Conservation (phyloP, 2,113 vertebrate genomes). For the Trachemys scripta region DNA sequence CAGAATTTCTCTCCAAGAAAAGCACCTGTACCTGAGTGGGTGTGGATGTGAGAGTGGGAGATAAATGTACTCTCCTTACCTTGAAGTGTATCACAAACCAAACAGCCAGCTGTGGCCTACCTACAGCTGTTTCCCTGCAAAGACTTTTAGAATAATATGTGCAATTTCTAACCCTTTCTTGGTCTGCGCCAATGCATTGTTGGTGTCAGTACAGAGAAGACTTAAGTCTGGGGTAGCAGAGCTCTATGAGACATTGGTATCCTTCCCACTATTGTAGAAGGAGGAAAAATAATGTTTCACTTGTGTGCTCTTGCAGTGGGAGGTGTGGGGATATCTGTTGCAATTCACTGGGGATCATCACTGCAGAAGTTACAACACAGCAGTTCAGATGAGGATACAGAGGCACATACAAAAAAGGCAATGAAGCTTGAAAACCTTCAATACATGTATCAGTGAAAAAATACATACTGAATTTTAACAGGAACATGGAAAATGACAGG, state of each 20-base stretch:
- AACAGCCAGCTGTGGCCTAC: not conserved
- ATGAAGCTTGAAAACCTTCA: not conserved
- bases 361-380: not conserved
- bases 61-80: not conserved
- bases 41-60: not conserved
- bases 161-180: not conserved
- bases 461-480: fast-evolving
- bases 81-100: not conserved
- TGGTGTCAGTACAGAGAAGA: not conserved
- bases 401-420: not conserved
- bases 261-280: not conserved
- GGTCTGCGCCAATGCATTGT: not conserved
- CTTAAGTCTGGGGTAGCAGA: not conserved
- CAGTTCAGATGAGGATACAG: not conserved
- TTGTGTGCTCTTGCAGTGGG: not conserved
- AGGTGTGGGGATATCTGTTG: not conserved
- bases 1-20: not conserved
- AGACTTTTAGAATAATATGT: not conserved
- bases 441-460: not conserved
- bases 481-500: not conserved
- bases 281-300: not conserved
- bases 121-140: not conserved
- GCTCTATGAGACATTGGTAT: not conserved
- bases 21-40: not conserved
- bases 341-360: not conserved